Conservation (phyloP, 2,113 vertebrate species). For the Ornithorhynchus anatinus region DNA sequence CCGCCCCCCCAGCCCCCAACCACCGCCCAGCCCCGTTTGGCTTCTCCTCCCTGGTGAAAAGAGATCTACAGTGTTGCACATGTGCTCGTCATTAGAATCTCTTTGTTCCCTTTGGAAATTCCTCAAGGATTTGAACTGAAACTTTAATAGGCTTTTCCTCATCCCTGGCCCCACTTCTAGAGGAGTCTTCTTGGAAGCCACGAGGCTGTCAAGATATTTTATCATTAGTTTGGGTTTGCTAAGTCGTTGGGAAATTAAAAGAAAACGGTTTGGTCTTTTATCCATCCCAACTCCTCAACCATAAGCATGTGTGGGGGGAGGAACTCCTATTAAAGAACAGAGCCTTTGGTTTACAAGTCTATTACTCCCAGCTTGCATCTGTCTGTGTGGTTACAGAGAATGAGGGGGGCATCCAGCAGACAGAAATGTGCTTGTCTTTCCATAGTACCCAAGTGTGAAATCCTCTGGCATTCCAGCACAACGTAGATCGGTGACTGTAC, state of each 20-base stretch:
- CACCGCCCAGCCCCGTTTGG: too few species aligned
- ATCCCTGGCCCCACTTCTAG: neutral
- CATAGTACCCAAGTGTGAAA: neutral
- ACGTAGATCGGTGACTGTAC: neutral
- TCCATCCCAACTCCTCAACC: conserved; percentile 26
- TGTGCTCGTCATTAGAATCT: conserved; percentile 52
- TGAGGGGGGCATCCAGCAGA: conserved; percentile 30
- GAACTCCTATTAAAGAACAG: conserved; percentile 27
- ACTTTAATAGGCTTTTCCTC: conserved; percentile 45
- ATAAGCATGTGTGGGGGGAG: too few species aligned
- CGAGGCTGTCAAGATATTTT: conserved; percentile 4
- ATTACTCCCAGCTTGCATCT: neutral
- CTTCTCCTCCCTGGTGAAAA: conserved; percentile 47
- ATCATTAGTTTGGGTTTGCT: neutral
- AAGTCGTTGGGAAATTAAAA: neutral
- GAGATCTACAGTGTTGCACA: neutral
- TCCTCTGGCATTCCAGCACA: conserved; percentile 12
- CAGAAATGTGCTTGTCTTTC: conserved; percentile 27
- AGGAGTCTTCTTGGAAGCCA: neutral
- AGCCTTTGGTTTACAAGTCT: conserved; percentile 19
- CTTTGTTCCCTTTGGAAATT: conserved; percentile 41
- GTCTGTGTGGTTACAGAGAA: neutral
- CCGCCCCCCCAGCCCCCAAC: too few species aligned
- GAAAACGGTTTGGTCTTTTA: neutral
- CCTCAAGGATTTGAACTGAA: conserved; percentile 56